phyloP scores from a whole-genome alignment of 1,140 invertebrate genomes.

The Cyrtorhinus lividipennis region DNA sequence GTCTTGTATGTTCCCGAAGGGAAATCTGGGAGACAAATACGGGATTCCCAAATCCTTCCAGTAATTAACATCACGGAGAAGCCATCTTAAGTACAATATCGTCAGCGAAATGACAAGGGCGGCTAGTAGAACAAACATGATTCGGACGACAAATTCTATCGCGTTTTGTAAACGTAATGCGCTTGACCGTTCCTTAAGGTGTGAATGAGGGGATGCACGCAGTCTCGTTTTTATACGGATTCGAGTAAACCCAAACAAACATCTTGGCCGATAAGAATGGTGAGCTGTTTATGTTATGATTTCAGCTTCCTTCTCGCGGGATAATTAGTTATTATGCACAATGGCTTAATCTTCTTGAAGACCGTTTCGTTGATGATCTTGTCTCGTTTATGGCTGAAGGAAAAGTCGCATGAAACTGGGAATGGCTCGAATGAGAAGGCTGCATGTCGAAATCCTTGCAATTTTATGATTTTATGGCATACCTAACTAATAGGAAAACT shows the following conservation, averaged over 20 bases:
- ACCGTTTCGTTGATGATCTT: no score
- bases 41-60: constrained; percentile 33
- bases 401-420: no score
- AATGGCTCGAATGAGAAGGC: no score
- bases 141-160: neutral
- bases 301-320: no score
- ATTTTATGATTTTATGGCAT: no score
- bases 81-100: neutral
- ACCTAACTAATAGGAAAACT: no score
- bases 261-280: neutral
- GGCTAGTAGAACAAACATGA: neutral
- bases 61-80: constrained; percentile 22
- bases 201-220: neutral
- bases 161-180: neutral
- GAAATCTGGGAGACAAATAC: constrained; percentile 27
- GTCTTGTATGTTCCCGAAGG: constrained; percentile 28
- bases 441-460: no score
- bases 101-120: neutral
- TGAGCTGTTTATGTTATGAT: no score
- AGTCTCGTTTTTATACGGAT: neutral
- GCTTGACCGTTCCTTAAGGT: neutral
- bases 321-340: no score
- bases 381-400: no score
- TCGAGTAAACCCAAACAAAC: neutral
- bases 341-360: no score